A percentile compares a stretch with the other conserved stretches of the same genome.
These are phyloP conservation scores for Etia nguti DNA, from an alignment of 2,113 vertebrate genomes.

Conservation along the genomic window DNA sequence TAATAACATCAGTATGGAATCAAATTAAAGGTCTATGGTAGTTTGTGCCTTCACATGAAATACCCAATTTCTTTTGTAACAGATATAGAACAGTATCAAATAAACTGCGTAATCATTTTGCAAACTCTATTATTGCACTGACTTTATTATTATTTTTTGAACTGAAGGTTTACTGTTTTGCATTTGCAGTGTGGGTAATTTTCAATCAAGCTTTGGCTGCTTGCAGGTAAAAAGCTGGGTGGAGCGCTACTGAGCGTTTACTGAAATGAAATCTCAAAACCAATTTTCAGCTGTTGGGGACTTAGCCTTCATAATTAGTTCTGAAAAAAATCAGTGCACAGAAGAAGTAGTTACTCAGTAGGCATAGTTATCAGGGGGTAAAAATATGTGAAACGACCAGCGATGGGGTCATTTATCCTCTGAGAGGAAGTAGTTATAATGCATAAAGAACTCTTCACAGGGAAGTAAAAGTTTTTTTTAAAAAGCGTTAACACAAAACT, in stretches of 20 bases:
- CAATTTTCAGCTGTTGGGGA: background rate
- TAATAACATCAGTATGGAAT: background rate
- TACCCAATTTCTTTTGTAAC: background rate
- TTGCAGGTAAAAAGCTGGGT: background rate
- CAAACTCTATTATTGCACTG: background rate
- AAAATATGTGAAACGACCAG: background rate
- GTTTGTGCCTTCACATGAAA: background rate
- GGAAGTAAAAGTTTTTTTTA: background rate
- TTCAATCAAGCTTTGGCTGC: background rate
- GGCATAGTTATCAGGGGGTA: background rate
- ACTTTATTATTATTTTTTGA: background rate
- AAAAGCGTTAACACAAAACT: background rate
- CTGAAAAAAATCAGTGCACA: background rate
- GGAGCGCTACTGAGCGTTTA: background rate
- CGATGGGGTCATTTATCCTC: background rate
- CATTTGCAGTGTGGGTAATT: background rate
- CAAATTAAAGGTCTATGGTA: background rate
- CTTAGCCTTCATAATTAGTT: background rate
- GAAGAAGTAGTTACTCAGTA: background rate
- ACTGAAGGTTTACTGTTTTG: background rate
- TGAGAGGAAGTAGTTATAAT: accelerated
- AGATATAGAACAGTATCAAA: background rate
- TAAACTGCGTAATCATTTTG: background rate
- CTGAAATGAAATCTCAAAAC: background rate
- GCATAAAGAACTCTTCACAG: background rate